Base-by-base conservation (phyloP, 2,113 vertebrate species). In the Athene noctua region DNA sequence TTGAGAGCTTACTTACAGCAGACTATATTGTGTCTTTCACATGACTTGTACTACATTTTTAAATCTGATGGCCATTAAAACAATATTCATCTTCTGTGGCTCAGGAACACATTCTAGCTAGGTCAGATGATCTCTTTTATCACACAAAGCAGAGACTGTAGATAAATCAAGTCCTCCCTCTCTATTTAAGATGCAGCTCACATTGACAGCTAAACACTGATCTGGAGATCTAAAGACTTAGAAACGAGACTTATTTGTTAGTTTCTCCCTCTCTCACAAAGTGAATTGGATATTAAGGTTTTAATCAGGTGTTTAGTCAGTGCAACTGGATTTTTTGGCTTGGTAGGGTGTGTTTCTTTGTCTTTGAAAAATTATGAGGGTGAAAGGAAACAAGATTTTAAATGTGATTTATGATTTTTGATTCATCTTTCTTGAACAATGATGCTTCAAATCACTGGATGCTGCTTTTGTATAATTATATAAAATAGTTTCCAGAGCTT, bases 131-230 rank as follows among this genome's bases (percentile, higher is more conserved):
- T 95, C 75, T 80, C 55, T 95, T 93, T 95, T 66, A 90, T 95
- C 88, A 94, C 67, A 93, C 59, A 93, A 86, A 95, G 82, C 68
- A 94, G 94, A 93, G 86, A 86, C n/a, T 57, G 55, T 30, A 93
- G 80, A 79, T 84, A 93, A n/a, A 96, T 90, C 80, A 93, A 88
- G 44, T 74, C 47, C 19, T 90, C 42, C 55, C 67, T 44, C 21
- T 74, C 90, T 96, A 21, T 90, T 96, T 94, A 88, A 95, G 38
- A 92, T 96, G 95, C 92, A 92, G 80, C 88, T 93, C 92, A 93
- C 92, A 93, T 5, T 92, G 92, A 95, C 95, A 93, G 88, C 63
- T 59, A 67, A 88, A 82, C 92, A 88, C 55, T 74, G 63, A 86
- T 93, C 47, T 74, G 52, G 30, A 95, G 88, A 93, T 96, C 88